Conservation (phyloP, 2,888 invertebrate genomes). For the Xestia sexstrigata region DNA sequence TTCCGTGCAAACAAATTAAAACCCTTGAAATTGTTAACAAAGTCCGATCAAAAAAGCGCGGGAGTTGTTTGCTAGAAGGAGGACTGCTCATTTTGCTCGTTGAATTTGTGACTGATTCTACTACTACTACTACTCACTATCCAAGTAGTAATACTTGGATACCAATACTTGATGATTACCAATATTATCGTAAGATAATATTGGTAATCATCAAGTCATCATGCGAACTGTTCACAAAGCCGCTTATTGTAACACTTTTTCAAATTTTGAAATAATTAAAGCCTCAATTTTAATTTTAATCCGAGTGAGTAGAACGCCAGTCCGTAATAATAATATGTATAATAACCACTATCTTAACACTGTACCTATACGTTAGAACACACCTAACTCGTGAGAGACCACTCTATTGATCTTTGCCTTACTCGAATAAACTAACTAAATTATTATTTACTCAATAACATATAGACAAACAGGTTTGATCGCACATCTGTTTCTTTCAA, state of each 20-base stretch:
- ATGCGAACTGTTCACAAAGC: no score
- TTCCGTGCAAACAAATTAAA: no score
- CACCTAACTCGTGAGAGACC: not conserved
- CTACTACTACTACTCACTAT: no score
- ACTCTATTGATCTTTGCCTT: constrained; percentile 6
- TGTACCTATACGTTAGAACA: not conserved
- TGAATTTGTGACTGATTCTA: no score
- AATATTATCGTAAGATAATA: no score
- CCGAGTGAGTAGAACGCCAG: not conserved
- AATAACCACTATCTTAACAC: not conserved
- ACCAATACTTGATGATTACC: no score
- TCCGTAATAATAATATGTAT: not conserved
- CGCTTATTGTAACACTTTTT: not conserved
- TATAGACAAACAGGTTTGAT: constrained; percentile 33
- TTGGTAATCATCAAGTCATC: not conserved
- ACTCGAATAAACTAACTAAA: constrained; percentile 11
- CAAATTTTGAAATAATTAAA: not conserved
- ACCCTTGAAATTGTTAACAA: no score
- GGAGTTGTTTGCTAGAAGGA: not conserved
- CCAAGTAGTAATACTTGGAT: no score
- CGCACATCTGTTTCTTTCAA: constrained; percentile 49
- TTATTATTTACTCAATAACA: constrained; percentile 37
- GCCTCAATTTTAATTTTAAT: not conserved
- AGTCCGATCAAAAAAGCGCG: no score
- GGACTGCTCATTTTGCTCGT: not conserved